Base-by-base conservation (phyloP, 2,113 vertebrate genomes). In the Daboia siamensis region DNA sequence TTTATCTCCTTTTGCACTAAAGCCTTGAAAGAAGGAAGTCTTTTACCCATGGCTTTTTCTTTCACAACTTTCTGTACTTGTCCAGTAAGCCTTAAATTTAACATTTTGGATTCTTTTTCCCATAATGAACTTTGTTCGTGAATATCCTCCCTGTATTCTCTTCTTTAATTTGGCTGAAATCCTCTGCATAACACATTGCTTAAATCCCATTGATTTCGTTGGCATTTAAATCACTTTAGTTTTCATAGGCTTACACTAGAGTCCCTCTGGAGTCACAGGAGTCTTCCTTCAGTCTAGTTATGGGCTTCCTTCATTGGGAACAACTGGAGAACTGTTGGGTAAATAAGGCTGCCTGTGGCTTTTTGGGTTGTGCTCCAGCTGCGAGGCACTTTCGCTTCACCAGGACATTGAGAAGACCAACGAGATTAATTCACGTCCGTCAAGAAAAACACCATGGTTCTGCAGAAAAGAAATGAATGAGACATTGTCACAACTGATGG, bases 61-160 rank as follows among this genome's bases (percentile, higher is more conserved):
- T 20, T 52, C 51, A 23, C 11, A 20, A 23, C 26, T 61, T 85
- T 46, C 90, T 93, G 12, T 90, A 92, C 57, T 48, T 23, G 21
- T 20, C 4, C 9, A 80, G 17, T 48, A 46, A 0, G 0, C 61
- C 91, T 33, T 8, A 29, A 64, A 29, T 64, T 29, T 89, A 3
- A 33, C 86, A 92, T 94, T 93, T 95, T 69, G 56, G 86, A 85
- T 6, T 93, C 56, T 93, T 94, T 69, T 94, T 91, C 64, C 17
- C 90, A 92, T 80, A 74, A 61, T 91, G 94, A 95, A 89, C 93
- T 86, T 20, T 24, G 15, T 21, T 52, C 74, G 11, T 59, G 93
- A 94, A 87, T 92, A 1, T 90, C 59, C 24, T 6, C 48, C 57
- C 29, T 26, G 54, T 48, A 80, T 64, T 57, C 91, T 21, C 84